phyloP scores from a whole-genome alignment of 2,797 vertebrate species.

The Karalla daura region DNA sequence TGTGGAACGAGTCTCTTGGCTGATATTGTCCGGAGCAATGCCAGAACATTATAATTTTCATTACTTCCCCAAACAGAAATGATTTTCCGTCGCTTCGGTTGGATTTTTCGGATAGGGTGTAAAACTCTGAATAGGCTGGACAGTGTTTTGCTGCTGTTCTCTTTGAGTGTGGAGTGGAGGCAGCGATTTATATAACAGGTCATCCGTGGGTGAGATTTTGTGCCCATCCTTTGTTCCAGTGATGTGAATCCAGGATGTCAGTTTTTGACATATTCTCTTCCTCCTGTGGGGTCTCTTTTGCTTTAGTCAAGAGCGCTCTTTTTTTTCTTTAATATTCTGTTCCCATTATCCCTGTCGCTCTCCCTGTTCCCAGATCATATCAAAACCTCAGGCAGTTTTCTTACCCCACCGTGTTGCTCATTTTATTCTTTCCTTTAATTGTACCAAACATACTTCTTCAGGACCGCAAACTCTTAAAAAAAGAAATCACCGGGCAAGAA shows the following conservation, averaged over 20 bases:
- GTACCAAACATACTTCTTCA: conserved; percentile 61
- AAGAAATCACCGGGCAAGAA: conserved; percentile 52
- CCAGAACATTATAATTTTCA: conserved; percentile 59
- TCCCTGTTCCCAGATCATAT: conserved; percentile 27
- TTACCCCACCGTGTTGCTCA: conserved; percentile 48
- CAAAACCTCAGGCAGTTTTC: conserved; percentile 46
- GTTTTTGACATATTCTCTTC: conserved; percentile 51
- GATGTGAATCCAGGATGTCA: conserved; percentile 70
- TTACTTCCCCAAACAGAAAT: conserved; percentile 54
- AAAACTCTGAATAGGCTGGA: conserved; percentile 19
- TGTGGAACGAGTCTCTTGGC: conserved; percentile 64
- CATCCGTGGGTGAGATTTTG: conserved; percentile 50
- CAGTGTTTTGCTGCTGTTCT: conserved; percentile 28
- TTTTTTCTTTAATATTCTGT: conserved; percentile 22
- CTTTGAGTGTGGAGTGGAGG: conserved; percentile 26
- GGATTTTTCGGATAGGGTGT: conserved; percentile 29
- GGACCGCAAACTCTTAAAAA: conserved; percentile 61
- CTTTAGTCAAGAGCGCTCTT: conserved; percentile 61
- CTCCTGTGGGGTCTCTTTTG: conserved; percentile 39
- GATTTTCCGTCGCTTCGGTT: conserved; percentile 40
- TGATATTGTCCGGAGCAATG: conserved; percentile 39
- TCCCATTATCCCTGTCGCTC: conserved; percentile 29
- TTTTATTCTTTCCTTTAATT: conserved; percentile 72
- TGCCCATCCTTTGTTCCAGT: conserved; percentile 49
- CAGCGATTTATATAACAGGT: conserved; percentile 46